These are phyloP conservation scores for Macrocentrus cingulum DNA, from an alignment of 1,140 invertebrate species.

Conservation along the genomic window DNA sequence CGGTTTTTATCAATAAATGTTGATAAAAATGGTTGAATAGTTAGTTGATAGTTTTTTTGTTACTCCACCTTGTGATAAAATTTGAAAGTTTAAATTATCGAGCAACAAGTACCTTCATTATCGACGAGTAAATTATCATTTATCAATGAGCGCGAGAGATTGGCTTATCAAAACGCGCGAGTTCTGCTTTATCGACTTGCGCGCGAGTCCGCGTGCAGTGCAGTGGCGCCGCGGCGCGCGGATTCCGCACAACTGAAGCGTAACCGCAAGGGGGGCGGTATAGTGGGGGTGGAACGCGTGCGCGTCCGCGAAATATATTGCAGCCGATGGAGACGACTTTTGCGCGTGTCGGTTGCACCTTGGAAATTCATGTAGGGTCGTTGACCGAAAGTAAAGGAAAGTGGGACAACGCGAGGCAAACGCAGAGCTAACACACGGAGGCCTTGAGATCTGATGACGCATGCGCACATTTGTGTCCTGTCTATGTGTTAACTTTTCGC, in stretches of 20 bases:
- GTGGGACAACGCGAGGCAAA: conserved; percentile 53
- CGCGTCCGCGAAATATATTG: conserved; percentile 1
- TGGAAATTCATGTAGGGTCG: conserved; percentile 56
- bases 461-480: conserved; percentile 34
- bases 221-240: conserved; percentile 46
- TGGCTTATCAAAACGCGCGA: background rate
- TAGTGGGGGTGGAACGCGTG: conserved; percentile 20
- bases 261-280: conserved; percentile 5
- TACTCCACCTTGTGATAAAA: background rate
- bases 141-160: too few relatives aligned
- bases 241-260: background rate
- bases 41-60: too few relatives aligned
- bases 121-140: background rate
- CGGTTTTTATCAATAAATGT: conserved; percentile 9
- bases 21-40: too few relatives aligned
- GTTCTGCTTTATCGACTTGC: conserved; percentile 48
- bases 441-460: conserved; percentile 47
- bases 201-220: conserved; percentile 46
- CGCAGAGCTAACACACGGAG: conserved; percentile 44
- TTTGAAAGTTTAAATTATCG: background rate
- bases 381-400: conserved; percentile 57
- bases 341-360: conserved; percentile 45
- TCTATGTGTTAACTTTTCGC: conserved; percentile 2
- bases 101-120: background rate
- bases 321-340: conserved; percentile 17